Evolutionary conservation across 2,888 invertebrate species (phyloP), one percentile per base, ranked within the genome.

Genomic region (Cylindroiulus punctatus): DNA sequence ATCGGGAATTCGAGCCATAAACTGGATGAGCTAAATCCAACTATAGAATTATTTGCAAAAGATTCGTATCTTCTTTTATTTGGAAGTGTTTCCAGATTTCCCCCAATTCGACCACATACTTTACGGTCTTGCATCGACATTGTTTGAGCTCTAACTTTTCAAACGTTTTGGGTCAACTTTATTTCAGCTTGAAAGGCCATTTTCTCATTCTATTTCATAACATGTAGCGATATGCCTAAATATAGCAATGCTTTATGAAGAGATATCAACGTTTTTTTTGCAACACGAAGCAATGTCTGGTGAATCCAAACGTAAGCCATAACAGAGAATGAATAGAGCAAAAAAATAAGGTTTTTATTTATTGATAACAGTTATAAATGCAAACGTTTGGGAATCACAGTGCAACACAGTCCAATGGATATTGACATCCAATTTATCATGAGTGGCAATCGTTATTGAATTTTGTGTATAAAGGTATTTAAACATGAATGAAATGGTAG

Each of bases 381-480:
- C 57, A 57, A 57, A 19, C n/a, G 57, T 57, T 57, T 57, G 57
- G n/a, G 57, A 57, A 57, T 57, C 57, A 57, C n/a, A 57, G 5
- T n/a, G n/a, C 19, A 57, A 57, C 57, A 19, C n/a, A 57, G n/a
- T n/a, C n/a, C 57, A 57, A 57, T n/a, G 57, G 57, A n/a, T 19
- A 57, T 57, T 57, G 57, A n/a, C 57, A 57, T 57, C 5, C n/a
- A 57, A 57, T 57, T 57, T 57, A 57, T 57, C 57, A 57, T 14
- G 17, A n/a, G n/a, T 57, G 57, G 57, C 57, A 57, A 57, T 4
- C n/a, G 57, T 4, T n/a, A n/a, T 57, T 57, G 57, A 57, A 57
- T 57, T n/a, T 19, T n/a, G n/a, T n/a, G n/a, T 57, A 19, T 14
- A 57, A 57, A n/a, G 57, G 0, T 57, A 57, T 57, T 57, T 57